Conservation (phyloP, 2,113 vertebrate species). For the Phrynosoma blainvillii region DNA sequence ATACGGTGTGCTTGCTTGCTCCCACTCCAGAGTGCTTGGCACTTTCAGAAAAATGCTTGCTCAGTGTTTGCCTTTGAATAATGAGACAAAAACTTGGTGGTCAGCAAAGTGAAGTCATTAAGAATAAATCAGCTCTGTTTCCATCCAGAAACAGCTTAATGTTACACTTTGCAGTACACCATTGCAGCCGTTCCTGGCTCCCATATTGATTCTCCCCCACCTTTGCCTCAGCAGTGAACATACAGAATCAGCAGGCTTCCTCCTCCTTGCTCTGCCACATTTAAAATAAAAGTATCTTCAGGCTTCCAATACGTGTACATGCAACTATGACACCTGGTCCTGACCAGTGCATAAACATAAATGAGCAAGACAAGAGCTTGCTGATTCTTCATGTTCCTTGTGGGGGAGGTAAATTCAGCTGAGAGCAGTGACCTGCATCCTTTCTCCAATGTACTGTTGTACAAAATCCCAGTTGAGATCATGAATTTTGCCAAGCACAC, state of each 20-base stretch:
- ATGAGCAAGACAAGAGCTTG: constrained; percentile 52
- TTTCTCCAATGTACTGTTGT: constrained; percentile 30
- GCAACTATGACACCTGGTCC: constrained; percentile 65
- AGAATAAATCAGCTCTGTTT: constrained; percentile 57
- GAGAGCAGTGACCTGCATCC: constrained; percentile 54
- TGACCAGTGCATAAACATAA: constrained; percentile 58
- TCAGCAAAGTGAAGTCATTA: constrained; percentile 55
- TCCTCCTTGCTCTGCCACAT: constrained; percentile 52
- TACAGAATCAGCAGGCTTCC: constrained; percentile 63
- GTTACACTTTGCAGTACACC: constrained; percentile 44
- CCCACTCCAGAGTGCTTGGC: constrained; percentile 31
- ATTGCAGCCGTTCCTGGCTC: constrained; percentile 55
- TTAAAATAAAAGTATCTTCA: constrained; percentile 40
- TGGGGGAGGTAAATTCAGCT: constrained; percentile 48
- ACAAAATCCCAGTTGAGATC: constrained; percentile 38
- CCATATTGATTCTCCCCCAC: constrained; percentile 54
- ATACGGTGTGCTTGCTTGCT: constrained; percentile 46
- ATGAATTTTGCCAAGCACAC: constrained; percentile 42
- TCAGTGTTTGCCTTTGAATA: constrained; percentile 60
- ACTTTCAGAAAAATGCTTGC: constrained; percentile 50
- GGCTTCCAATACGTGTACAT: constrained; percentile 36
- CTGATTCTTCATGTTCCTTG: constrained; percentile 53
- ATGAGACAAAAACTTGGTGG: constrained; percentile 58
- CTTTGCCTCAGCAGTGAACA: constrained; percentile 35
- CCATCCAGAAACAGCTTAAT: constrained; percentile 48